Conservation (phyloP, 2,888 invertebrate genomes). For the Nineta flava region DNA sequence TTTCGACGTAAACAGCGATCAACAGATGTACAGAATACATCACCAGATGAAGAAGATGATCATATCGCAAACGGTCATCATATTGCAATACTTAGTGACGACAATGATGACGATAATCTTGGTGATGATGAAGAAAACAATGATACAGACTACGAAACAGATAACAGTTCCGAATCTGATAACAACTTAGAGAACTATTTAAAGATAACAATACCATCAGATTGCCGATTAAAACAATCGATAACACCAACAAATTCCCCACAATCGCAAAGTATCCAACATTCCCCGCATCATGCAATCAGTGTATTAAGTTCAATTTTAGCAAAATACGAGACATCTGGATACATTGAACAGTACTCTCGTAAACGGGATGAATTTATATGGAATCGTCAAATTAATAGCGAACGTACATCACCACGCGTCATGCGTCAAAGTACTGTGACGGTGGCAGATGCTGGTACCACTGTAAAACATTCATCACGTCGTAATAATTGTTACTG, state of each 20-base stretch:
- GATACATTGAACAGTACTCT: conserved; percentile 8
- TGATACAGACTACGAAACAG: neutral
- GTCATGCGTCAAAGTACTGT: neutral
- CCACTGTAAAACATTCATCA: neutral
- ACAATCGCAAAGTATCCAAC: conserved; percentile 18
- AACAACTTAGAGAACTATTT: neutral
- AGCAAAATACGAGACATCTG: conserved; percentile 11
- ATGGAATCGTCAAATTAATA: conserved; percentile 3
- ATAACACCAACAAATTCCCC: conserved; percentile 13
- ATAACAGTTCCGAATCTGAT: neutral
- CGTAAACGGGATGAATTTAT: neutral
- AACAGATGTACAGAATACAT: neutral
- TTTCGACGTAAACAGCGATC: neutral
- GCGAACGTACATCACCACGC: conserved; percentile 4
- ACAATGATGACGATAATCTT: neutral
- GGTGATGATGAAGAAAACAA: conserved; percentile 12
- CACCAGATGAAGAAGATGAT: neutral
- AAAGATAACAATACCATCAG: neutral
- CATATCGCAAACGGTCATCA: too few species aligned
- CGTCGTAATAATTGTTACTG: neutral
- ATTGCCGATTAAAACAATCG: conserved; percentile 1
- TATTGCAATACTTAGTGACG: neutral
- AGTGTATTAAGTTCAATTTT: conserved; percentile 16
- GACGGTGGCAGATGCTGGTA: neutral
- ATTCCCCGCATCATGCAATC: conserved; percentile 14